Evolutionary conservation across 2,113 vertebrate genomes (phyloP).

Genomic region (Tichodroma muraria): DNA sequence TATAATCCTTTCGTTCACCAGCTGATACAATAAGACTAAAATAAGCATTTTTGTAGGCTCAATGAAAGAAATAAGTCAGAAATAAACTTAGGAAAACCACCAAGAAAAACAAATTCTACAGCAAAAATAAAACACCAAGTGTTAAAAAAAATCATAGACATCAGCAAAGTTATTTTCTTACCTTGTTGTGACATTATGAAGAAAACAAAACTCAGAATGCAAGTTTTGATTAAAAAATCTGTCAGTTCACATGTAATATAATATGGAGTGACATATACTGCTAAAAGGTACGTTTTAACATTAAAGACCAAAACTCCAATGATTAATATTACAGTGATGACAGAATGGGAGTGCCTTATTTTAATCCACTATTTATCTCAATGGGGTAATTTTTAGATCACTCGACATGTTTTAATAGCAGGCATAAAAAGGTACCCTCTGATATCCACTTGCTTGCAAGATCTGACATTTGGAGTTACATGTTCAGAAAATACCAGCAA

Average conservation of each 20-base stretch:
- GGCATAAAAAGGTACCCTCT: conserved; percentile 72
- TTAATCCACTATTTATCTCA: conserved; percentile 81
- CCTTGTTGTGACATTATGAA: conserved; percentile 66
- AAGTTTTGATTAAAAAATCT: conserved; percentile 78
- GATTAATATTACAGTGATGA: conserved; percentile 79
- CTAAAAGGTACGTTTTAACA: conserved; percentile 78
- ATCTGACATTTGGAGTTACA: conserved; percentile 72
- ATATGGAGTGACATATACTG: conserved; percentile 70
- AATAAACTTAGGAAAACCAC: background rate
- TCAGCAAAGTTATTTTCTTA: conserved; percentile 60
- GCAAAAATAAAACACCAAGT: conserved; percentile 20
- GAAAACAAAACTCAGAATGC: conserved; percentile 65
- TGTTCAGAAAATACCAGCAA: conserved; percentile 62
- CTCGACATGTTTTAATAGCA: conserved; percentile 82
- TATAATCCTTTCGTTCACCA: background rate
- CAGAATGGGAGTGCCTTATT: conserved; percentile 74
- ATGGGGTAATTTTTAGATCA: conserved; percentile 80
- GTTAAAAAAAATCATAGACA: conserved; percentile 22
- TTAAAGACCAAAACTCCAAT: conserved; percentile 72
- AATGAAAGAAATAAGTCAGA: background rate
- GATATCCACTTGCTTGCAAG: conserved; percentile 64
- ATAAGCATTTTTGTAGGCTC: background rate
- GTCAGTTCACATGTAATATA: conserved; percentile 76
- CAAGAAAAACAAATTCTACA: background rate
- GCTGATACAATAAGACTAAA: background rate